Evolutionary conservation across 2,888 invertebrate species (phyloP), one percentile per base, ranked within the genome.

Genomic region (Steinernema scapterisci): DNA sequence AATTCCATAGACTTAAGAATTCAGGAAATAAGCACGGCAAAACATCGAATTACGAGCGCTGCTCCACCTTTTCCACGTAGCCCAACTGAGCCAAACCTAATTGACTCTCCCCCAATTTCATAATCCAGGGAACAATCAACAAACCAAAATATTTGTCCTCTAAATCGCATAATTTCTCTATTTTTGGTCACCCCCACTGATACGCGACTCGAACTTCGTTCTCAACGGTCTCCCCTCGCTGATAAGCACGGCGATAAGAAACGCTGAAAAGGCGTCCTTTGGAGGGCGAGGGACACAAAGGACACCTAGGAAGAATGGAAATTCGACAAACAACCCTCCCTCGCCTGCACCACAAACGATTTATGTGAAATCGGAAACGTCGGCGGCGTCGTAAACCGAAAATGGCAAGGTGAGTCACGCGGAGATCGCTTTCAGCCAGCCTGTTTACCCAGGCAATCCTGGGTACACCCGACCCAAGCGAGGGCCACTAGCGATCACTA

Each of bases 301-400:
- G 48, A 19, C n/a, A 19, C n/a, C n/a, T 16, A 48, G 19, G 48
- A 19, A 48, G 13, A 19, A 48, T 19, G 3, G 19, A 48, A 2
- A 19, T 16, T 48, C 48, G 5, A 16, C 48, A 48, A 48, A 48
- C 48, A 48, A 48, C 48, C n/a, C 48, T 7, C 16, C 51, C 11
- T 6, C 51, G 51, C n/a, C 48, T 7, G 3, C 13, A 16, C 48
- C 19, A 16, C 48, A 48, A 48, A 23, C 54, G 25, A 63, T 31
- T 63, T 63, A 63, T 16, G 31, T 31, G 31, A 63, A 63, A 63
- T 31, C 38, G 63, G 16, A 63, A 63, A 63, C 48, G 48, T 19
- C 48, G 54, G 2, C 31, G 63, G 16, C 31, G 63, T 31, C 63
- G 63, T 63, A 63, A 63, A 63, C 16, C 27, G 9, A 21, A 16